phyloP scores from a whole-genome alignment of 2,797 vertebrate species.

The Rhynchonycteris naso region DNA sequence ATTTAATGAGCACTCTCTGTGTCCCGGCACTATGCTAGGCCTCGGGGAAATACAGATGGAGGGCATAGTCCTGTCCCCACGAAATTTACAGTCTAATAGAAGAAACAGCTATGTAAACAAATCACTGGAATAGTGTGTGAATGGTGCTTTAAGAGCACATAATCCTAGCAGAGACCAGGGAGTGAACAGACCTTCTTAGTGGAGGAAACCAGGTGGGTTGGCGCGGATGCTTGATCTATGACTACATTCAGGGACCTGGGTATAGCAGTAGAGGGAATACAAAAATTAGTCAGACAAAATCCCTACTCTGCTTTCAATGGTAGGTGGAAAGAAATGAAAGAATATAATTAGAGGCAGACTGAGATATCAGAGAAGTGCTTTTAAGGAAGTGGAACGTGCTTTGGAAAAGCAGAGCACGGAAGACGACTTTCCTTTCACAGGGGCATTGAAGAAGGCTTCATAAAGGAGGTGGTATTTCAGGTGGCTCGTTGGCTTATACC shows the following conservation, averaged over 20 bases:
- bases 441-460: constrained; percentile 26
- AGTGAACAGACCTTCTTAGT: constrained; percentile 2
- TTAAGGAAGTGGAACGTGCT: constrained; percentile 6
- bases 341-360: background rate
- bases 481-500: constrained; percentile 17
- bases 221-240: background rate
- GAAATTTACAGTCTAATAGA: constrained; percentile 50
- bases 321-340: background rate
- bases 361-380: background rate
- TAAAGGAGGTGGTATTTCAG: constrained; percentile 52
- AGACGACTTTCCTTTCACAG: constrained; percentile 25
- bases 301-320: background rate
- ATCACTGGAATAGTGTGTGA: background rate
- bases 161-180: constrained; percentile 27
- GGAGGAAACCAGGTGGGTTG: background rate
- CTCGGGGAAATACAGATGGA: constrained; percentile 42
- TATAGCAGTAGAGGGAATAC: background rate
- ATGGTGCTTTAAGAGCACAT: constrained; percentile 34
- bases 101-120: constrained; percentile 61
- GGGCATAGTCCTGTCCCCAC: background rate
- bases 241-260: background rate
- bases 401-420: constrained; percentile 29
- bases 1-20: constrained; percentile 43
- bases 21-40: background rate
- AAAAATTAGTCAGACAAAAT: constrained; percentile 20